Evolutionary conservation across 2,888 invertebrate genomes (phyloP), one percentile per base, ranked within the genome.

Genomic region (Tetragonisca angustula): DNA sequence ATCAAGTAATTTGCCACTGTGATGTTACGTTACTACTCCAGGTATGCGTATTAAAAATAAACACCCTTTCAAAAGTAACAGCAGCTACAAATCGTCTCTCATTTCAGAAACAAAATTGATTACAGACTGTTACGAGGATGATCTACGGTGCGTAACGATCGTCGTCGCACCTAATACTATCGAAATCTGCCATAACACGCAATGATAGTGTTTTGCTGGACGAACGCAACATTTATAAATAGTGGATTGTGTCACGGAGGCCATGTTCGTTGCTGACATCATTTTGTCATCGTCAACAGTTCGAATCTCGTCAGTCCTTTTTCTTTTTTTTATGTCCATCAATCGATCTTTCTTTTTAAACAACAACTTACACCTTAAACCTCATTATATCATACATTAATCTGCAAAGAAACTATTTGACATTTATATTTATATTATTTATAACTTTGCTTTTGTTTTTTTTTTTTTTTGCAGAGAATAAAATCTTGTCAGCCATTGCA

Each of bases 211-310:
- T 83, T 76, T 76, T 65, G 49, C 50, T 61, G 68, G 59, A 83
- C 62, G 67, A 78, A 89, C 81, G 89, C 74, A 89, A 88, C 49
- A 65, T 65, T 89, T 89, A 88, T 89, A 89, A 87, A 89, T 89
- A 89, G 89, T 83, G 43, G 11, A 67, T 68, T 73, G 72, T 73
- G 84, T 89, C 81, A 86, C 43, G 73, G 54, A 71, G 73, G 69
- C 67, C 49, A 68, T n/a, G 50, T 54, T 27, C 67, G 61, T 24
- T 49, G 89, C 75, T 89, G 86, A 87, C 84, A 86, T 89, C 89
- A 84, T 76, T 36, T 50, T 36, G 21, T 24, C 70, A 76, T 76
- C 43, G 32, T 49, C n/a, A n/a, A 27, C n/a, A 61, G 71, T 81
- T 85, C 43, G 50, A 79, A 61, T n/a, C 64, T 50, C 59, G 11